Evolutionary conservation across 2,888 invertebrate genomes (phyloP), one percentile per base, ranked within the genome.

Genomic region (Agonopterix heracliana): DNA sequence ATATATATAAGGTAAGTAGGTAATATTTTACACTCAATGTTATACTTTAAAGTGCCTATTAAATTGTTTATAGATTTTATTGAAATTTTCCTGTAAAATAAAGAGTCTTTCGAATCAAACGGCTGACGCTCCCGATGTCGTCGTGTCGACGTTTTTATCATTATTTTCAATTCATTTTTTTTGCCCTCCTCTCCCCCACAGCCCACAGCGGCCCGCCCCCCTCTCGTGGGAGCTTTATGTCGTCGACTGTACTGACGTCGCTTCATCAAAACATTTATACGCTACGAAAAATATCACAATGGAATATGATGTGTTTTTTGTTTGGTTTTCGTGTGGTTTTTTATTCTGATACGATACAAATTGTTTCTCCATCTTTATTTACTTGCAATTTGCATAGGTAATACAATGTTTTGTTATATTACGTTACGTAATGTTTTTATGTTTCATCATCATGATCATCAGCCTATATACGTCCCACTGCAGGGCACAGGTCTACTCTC

Each of bases 91-190:
- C 11, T 45, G 42, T 43, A 36, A 51, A 45, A 47, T 14, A 41
- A 26, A 40, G 35, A 40, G 36, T 41, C 14, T 45, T 36, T 41
- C 57, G 55, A 60, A 56, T 57, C 58, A 54, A 56, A 54, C 26
- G 26, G 26, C 50, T 55, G 56, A 53, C 56, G 55, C 60, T 64
- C 64, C 63, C 65, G 58, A 57, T 65, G 61, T 53, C 60, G 55
- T 52, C 56, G 61, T 64, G 71, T 65, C 68, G 68, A 66, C 70
- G 67, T 68, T 73, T 74, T 75, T 73, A 73, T 71, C 74, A 78
- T 80, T 77, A 76, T 77, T 77, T 71, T 68, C 73, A 74, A 79
- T 78, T 74, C 71, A 68, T 71, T 68, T 70, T 70, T 67, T 61
- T 56, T 57, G 53, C 52, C 55, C 56, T n/a, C 60, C 59, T 51